Conservation (phyloP, 2,888 invertebrate genomes). For the Tanaodytes sp. region DNA sequence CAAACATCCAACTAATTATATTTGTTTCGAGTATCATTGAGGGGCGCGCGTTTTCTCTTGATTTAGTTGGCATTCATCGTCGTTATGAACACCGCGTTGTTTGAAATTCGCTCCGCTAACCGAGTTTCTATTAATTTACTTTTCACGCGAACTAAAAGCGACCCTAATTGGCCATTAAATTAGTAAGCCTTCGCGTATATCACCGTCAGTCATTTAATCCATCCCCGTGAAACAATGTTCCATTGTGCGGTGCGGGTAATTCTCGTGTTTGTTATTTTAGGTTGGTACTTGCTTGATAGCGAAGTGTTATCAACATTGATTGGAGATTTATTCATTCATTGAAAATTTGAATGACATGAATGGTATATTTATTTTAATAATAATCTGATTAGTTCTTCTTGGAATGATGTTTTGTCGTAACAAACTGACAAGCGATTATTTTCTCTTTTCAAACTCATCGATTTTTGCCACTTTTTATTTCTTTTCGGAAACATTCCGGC, state of each 20-base stretch:
- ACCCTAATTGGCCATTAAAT: conserved; percentile 27
- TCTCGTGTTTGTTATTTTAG: too few relatives aligned
- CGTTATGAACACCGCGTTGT: conserved; percentile 10
- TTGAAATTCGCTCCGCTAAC: conserved; percentile 12
- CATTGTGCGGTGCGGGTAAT: too few relatives aligned
- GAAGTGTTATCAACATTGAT: too few relatives aligned
- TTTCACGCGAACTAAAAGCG: conserved; percentile 10
- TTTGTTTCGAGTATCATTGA: neutral
- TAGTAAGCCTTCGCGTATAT: conserved; percentile 11
- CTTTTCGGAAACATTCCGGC: too few relatives aligned
- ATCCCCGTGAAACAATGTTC: neutral
- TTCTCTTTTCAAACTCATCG: neutral
- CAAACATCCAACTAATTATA: neutral
- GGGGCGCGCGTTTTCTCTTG: neutral
- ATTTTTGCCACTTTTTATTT: neutral
- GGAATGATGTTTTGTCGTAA: too few relatives aligned
- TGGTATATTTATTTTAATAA: too few relatives aligned
- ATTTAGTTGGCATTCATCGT: conserved; percentile 7
- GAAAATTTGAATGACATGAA: too few relatives aligned
- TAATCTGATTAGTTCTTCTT: too few relatives aligned
- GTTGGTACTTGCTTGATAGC: too few relatives aligned
- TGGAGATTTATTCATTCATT: too few relatives aligned
- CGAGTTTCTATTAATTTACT: conserved; percentile 31
- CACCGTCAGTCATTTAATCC: neutral
- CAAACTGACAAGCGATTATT: too few relatives aligned